Conservation (phyloP, 92 coral and sea anemone species). For the Porites evermanni region DNA sequence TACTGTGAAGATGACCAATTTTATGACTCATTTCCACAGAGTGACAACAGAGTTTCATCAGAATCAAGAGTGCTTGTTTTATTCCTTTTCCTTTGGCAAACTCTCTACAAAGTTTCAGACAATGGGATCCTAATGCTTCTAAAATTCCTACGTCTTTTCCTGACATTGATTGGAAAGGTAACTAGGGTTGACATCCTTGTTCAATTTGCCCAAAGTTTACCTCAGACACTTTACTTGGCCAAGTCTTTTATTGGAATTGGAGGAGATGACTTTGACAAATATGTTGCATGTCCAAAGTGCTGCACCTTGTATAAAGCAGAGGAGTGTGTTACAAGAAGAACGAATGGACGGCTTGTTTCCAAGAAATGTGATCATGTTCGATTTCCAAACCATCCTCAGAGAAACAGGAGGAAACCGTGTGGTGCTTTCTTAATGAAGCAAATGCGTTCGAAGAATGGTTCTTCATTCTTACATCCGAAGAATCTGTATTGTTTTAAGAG, state of each 20-base stretch:
- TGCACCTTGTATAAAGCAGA: conserved; percentile 32
- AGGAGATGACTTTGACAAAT: conserved; percentile 62
- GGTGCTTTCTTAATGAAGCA: conserved; percentile 61
- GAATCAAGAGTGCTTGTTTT: conserved; percentile 21
- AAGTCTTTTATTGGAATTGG: conserved; percentile 28
- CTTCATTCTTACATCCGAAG: conserved; percentile 53
- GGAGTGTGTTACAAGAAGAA: conserved; percentile 45
- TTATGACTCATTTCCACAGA: too few species aligned
- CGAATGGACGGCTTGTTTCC: conserved; percentile 53
- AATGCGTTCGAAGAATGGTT: conserved; percentile 56
- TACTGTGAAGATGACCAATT: too few species aligned
- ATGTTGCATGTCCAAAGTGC: conserved; percentile 67
- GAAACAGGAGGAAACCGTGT: conserved; percentile 41
- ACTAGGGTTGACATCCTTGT: conserved; percentile 25
- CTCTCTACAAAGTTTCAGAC: conserved; percentile 67
- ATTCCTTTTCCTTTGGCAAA: conserved; percentile 70
- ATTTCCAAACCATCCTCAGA: conserved; percentile 58
- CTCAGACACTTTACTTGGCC: conserved; percentile 44
- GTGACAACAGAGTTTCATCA: too few species aligned
- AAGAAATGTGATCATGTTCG: conserved; percentile 40
- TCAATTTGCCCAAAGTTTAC: conserved; percentile 56
- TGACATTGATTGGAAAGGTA: conserved; percentile 49
- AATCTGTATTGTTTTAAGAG: conserved; percentile 56
- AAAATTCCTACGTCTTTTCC: conserved; percentile 45
- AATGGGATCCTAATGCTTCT: conserved; percentile 47